Evolutionary conservation across 1,140 invertebrate species (phyloP).

Genomic region (Ceratina japonica): DNA sequence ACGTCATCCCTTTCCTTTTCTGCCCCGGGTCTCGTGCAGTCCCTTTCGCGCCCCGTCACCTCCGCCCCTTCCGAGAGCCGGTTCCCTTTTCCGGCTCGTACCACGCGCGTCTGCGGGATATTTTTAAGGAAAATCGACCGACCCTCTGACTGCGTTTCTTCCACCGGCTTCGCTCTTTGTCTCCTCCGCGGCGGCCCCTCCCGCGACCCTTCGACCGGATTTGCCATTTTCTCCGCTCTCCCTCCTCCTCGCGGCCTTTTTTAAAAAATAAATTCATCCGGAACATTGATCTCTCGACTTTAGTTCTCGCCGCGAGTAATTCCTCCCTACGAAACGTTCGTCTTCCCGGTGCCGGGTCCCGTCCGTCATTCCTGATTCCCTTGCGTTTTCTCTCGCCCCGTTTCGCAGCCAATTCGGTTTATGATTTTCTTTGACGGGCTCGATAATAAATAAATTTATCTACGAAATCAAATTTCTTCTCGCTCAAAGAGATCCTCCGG

Average conservation of each 20-base stretch:
- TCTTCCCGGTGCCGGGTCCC: not conserved
- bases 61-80: constrained; percentile 46
- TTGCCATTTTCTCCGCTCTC: constrained; percentile 37
- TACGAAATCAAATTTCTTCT: constrained; percentile 45
- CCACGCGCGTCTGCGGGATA: constrained; percentile 63
- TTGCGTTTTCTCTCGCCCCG: not conserved
- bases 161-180: constrained; percentile 63
- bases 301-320: not conserved
- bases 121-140: constrained; percentile 69
- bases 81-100: constrained; percentile 33
- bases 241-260: constrained; percentile 40
- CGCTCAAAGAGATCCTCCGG: constrained; percentile 27
- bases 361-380: not conserved
- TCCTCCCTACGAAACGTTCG: constrained; percentile 34
- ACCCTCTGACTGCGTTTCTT: constrained; percentile 46
- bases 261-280: not conserved
- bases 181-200: constrained; percentile 49
- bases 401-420: not conserved
- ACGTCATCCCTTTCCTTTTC: constrained; percentile 61
- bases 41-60: constrained; percentile 50
- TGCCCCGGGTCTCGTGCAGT: constrained; percentile 40
- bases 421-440: not conserved
- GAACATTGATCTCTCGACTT: too few species aligned
- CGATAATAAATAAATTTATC: constrained; percentile 32
- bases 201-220: constrained; percentile 9